phyloP scores from a whole-genome alignment of 1,140 invertebrate genomes.

The Euura lappo region DNA sequence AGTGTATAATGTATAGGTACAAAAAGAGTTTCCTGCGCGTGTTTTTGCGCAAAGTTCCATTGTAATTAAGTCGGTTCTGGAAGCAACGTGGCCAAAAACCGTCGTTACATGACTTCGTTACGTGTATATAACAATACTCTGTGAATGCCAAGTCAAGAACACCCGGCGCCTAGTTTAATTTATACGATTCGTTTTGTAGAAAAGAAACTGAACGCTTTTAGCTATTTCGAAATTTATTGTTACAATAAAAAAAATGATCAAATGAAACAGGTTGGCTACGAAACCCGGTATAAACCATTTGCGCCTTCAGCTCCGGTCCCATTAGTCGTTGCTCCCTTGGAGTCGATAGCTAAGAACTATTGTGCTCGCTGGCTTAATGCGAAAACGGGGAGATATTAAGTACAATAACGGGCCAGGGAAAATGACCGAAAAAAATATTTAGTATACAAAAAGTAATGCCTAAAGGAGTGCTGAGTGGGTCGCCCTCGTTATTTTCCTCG shows the following conservation, averaged over 20 bases:
- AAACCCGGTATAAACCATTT: neutral
- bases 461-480: neutral
- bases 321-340: neutral
- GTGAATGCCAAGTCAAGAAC: too few species aligned
- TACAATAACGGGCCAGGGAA: neutral
- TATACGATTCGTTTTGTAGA: neutral
- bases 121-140: too few species aligned
- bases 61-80: too few species aligned
- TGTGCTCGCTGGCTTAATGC: neutral
- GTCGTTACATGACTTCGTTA: too few species aligned
- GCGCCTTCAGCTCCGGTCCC: neutral
- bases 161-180: too few species aligned
- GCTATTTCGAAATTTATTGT: neutral
- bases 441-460: neutral
- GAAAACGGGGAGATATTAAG: slow-evolving; percentile 1
- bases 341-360: slow-evolving; percentile 4
- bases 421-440: slow-evolving; percentile 6
- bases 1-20: too few species aligned
- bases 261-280: neutral
- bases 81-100: too few species aligned
- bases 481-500: neutral
- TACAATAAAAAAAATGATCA: neutral
- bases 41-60: too few species aligned
- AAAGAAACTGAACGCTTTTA: neutral
- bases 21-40: neutral